Evolutionary conservation across 2,888 invertebrate species (phyloP).

Genomic region (Gari tellinella): DNA sequence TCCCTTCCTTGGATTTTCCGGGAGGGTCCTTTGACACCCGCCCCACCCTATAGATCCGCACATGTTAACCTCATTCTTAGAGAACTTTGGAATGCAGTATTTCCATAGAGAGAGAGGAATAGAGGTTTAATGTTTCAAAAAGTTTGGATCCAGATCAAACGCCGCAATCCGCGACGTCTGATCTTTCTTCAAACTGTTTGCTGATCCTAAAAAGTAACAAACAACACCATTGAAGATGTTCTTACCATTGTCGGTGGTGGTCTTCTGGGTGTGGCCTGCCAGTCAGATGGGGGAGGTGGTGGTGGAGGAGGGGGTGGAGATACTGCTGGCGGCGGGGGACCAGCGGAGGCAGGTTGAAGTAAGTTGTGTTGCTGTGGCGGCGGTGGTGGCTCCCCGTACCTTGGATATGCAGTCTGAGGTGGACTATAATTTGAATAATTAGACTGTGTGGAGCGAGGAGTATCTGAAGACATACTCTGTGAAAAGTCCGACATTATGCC

Average conservation of each 20-base stretch:
- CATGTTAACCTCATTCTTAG: too few relatives aligned
- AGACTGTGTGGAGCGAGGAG: conserved; percentile 52
- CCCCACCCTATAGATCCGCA: too few relatives aligned
- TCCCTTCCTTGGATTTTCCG: too few relatives aligned
- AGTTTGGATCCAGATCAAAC: too few relatives aligned
- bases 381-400: conserved; percentile 24
- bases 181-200: too few relatives aligned
- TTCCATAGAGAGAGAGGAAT: too few relatives aligned
- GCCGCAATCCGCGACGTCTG: too few relatives aligned
- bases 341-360: conserved; percentile 43
- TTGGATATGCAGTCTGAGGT: conserved; percentile 31
- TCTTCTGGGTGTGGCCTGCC: conserved; percentile 64
- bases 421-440: conserved; percentile 51
- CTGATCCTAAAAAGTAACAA: too few relatives aligned
- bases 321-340: conserved; percentile 54
- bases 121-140: too few relatives aligned
- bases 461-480: conserved; percentile 54
- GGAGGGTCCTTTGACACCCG: too few relatives aligned
- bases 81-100: too few relatives aligned
- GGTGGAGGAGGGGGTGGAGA: conserved; percentile 64
- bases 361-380: conserved; percentile 51
- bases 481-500: conserved; percentile 60
- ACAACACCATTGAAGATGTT: neutral
- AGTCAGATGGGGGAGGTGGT: conserved; percentile 55
- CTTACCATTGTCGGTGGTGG: conserved; percentile 63